A percentile compares a stretch with the other conserved stretches of the same genome.
phyloP scores from a whole-genome alignment of 23 tunicate species.

The Diplosoma virens region DNA sequence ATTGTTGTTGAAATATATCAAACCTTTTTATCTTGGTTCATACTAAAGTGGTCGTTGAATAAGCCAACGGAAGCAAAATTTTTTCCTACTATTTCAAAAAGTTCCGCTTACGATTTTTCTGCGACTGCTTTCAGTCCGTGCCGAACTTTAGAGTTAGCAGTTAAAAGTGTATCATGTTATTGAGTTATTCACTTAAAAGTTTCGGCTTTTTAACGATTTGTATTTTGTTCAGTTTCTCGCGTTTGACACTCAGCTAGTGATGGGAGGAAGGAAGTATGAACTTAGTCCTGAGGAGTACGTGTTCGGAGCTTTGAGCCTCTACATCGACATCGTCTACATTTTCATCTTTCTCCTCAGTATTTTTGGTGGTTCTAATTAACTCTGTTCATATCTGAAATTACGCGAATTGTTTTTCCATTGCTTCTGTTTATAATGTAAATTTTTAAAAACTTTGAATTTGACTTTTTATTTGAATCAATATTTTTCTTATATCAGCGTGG shows the following conservation, averaged over 20 bases:
- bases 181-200: too few species aligned
- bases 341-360: constrained; percentile 65
- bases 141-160: not conserved
- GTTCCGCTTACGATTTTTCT: too few species aligned
- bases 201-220: too few species aligned
- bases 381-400: not conserved
- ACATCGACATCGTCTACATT: constrained; percentile 92
- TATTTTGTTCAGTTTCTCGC: constrained; percentile 76
- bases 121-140: too few species aligned
- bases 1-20: too few species aligned
- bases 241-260: constrained; percentile 76
- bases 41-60: too few species aligned
- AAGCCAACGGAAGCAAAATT: too few species aligned
- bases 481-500: too few species aligned
- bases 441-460: too few species aligned
- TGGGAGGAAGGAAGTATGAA: constrained; percentile 91
- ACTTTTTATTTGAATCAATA: too few species aligned
- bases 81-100: too few species aligned
- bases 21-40: too few species aligned
- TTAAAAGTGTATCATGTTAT: not conserved
- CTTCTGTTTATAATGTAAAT: not conserved
- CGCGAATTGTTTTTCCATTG: not conserved
- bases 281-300: constrained; percentile 90
- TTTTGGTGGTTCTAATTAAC: constrained; percentile 36
- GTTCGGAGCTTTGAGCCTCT: constrained; percentile 76